Percentiles rank a stretch among this genome's conserved stretches.
phyloP scores from a whole-genome alignment of 1,140 invertebrate genomes.

The Drosophila tropicalis region DNA sequence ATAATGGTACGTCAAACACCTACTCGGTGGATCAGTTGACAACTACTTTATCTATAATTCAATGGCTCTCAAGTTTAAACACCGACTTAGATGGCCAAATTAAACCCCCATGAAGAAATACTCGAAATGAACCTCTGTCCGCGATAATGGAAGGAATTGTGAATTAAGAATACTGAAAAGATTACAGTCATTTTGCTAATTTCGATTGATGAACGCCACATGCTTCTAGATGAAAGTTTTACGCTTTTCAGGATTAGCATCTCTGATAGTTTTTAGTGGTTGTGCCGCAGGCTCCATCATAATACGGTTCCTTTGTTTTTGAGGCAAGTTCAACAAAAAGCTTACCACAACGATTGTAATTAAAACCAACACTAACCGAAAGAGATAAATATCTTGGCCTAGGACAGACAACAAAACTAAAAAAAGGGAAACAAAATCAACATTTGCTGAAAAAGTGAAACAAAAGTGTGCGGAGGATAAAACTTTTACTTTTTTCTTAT shows the following conservation, averaged over 20 bases:
- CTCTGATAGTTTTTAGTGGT: constrained; percentile 25
- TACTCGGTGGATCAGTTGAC: too few species aligned
- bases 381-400: constrained; percentile 63
- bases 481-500: constrained; percentile 41
- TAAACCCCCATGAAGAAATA: too few species aligned
- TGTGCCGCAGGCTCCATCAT: constrained; percentile 11
- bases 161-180: too few species aligned
- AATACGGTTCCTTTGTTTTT: not conserved
- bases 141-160: too few species aligned
- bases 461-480: constrained; percentile 24
- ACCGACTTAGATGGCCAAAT: too few species aligned
- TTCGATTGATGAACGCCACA: not conserved
- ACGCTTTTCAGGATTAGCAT: not conserved
- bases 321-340: constrained; percentile 44
- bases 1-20: too few species aligned
- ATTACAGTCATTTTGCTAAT: not conserved
- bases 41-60: too few species aligned
- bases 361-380: constrained; percentile 60
- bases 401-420: constrained; percentile 14
- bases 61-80: too few species aligned
- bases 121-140: too few species aligned
- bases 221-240: too few species aligned
- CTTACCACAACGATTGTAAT: constrained; percentile 74
- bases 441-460: constrained; percentile 42
- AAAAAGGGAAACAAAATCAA: constrained; percentile 17